These are phyloP conservation scores for Semibalanus balanoides DNA, from an alignment of 1,140 invertebrate genomes.

Conservation along the genomic window DNA sequence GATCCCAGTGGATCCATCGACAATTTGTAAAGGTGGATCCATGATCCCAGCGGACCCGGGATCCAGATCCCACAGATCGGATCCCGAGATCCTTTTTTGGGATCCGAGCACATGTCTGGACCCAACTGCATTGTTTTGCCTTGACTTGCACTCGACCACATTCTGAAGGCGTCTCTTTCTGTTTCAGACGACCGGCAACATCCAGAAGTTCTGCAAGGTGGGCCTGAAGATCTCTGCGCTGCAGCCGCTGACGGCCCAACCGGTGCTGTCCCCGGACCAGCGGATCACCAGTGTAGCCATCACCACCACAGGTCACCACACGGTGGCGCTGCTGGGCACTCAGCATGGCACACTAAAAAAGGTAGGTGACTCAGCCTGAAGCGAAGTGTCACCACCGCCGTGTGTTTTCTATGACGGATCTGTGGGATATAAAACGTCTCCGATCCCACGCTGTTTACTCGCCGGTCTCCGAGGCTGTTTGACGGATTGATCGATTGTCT, in stretches of 20 bases:
- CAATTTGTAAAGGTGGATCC: too few relatives aligned
- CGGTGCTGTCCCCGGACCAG: background rate
- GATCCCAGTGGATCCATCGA: too few relatives aligned
- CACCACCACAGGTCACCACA: background rate
- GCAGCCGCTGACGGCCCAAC: constrained; percentile 11
- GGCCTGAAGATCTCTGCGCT: constrained; percentile 78
- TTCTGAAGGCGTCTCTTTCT: too few relatives aligned
- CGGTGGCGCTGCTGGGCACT: constrained; percentile 1
- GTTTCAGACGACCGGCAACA: constrained; percentile 58
- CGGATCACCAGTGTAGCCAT: background rate
- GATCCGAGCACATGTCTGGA: too few relatives aligned
- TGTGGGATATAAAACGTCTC: background rate
- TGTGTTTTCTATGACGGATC: background rate
- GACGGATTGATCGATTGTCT: background rate
- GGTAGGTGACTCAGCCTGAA: background rate
- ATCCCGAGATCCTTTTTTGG: too few relatives aligned
- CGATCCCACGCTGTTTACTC: background rate
- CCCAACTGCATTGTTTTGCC: too few relatives aligned
- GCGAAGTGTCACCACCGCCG: background rate
- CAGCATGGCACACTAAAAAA: background rate
- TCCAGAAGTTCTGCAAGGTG: constrained; percentile 81
- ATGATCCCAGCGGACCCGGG: too few relatives aligned
- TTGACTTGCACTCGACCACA: too few relatives aligned
- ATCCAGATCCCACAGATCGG: too few relatives aligned
- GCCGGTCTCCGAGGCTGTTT: background rate